Evolutionary conservation across 1,140 invertebrate genomes (phyloP), one percentile per base, ranked within the genome.

Genomic region (Homalodisca vitripennis): DNA sequence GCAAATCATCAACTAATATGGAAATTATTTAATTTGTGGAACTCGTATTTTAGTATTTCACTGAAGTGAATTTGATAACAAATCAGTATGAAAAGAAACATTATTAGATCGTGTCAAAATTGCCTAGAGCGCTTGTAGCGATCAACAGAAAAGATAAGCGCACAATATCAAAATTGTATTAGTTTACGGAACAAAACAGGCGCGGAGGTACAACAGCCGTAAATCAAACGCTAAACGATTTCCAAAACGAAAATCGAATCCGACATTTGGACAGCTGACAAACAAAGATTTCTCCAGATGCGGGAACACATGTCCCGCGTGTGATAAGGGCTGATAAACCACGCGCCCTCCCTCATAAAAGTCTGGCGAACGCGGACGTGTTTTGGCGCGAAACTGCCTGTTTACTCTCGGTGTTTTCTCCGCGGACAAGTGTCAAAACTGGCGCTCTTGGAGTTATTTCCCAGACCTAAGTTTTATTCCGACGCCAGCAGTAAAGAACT

Each of bases 381-480:
- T 51, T 51, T 51, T n/a, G 48, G 48, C 48, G 48, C 48, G 48
- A 51, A 51, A 51, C 48, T 51, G 48, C 48, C 48, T 51, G 48
- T 51, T 51, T 51, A 51, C 22, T 12, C 48, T n/a, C 48, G 34
- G 14, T 14, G 14, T 51, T 51, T 51, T 51, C 48, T 51, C 22
- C 22, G 17, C 48, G 48, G 6, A 51, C 48, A 51, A 51, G 48
- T 51, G 48, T 51, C 48, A 51, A 51, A 51, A 51, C 48, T 51
- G 6, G 48, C n/a, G 48, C 48, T 51, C n/a, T 51, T 22, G 22
- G 48, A 51, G 48, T 51, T 51, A 51, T 51, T 51, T 51, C 48
- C 22, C 14, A 3, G 48, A 51, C 48, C 22, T 51, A 51, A 51
- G 48, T 51, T 51, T 51, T 51, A 51, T 51, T 51, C 22, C 48